A percentile compares a stretch with the other conserved stretches of the same genome.
Evolutionary conservation across 2,113 vertebrate species (phyloP).

Genomic region (Falco punctatus): DNA sequence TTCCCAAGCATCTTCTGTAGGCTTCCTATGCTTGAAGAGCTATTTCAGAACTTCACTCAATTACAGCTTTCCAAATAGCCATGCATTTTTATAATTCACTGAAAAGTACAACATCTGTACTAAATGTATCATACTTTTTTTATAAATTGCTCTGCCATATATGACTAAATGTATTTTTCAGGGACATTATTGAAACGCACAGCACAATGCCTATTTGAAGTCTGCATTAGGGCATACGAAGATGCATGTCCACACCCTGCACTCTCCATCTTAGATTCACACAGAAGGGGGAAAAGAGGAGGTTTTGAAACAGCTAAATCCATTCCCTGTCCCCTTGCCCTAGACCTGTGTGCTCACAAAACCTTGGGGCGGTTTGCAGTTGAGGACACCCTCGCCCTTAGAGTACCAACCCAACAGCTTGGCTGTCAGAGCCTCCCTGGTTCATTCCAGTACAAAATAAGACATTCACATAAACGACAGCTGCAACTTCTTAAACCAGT

Average conservation of each 20-base stretch:
- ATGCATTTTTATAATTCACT: not conserved
- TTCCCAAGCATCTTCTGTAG: not conserved
- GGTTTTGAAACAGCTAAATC: constrained; percentile 6
- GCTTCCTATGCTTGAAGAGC: not conserved
- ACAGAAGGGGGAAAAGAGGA: not conserved
- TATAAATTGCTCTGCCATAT: not conserved
- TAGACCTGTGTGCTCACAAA: not conserved
- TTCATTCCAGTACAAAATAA: constrained; percentile 39
- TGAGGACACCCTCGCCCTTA: not conserved
- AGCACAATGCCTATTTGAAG: not conserved
- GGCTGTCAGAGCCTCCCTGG: constrained; percentile 41
- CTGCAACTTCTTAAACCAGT: not conserved
- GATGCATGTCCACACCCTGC: not conserved
- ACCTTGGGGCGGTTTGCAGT: not conserved
- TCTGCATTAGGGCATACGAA: not conserved
- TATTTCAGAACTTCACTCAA: not conserved
- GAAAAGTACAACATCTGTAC: not conserved
- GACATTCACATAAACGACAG: not conserved
- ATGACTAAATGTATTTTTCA: not conserved
- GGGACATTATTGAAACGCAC: not conserved
- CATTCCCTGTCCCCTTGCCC: not conserved
- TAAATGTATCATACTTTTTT: not conserved
- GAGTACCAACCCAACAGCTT: not conserved
- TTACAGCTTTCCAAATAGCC: not conserved
- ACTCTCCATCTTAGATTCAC: not conserved